Evolutionary conservation across 2,113 vertebrate genomes (phyloP).

Genomic region (Mirza zaza): DNA sequence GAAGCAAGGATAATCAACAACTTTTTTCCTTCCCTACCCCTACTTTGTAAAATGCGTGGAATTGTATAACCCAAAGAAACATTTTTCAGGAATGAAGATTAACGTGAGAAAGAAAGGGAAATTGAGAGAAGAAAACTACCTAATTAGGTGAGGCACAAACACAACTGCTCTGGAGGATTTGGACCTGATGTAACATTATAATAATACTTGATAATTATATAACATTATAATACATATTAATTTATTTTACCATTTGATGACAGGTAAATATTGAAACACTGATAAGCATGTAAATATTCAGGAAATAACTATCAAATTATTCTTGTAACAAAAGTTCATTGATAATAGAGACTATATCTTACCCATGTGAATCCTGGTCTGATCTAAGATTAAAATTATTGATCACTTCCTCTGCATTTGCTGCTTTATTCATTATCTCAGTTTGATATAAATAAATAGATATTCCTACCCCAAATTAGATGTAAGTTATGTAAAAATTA

Average conservation of each 20-base stretch:
- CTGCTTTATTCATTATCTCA: not conserved
- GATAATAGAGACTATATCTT: not conserved
- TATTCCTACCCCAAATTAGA: not conserved
- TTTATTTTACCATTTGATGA: not conserved
- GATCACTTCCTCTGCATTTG: not conserved
- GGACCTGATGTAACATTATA: not conserved
- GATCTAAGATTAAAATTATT: not conserved
- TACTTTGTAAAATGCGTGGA: not conserved
- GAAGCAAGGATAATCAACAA: not conserved
- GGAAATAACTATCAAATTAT: not conserved
- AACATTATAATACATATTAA: not conserved
- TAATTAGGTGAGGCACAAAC: not conserved
- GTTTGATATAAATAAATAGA: not conserved
- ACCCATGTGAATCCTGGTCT: not conserved
- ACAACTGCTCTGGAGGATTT: not conserved
- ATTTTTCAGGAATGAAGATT: not conserved
- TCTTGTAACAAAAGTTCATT: not conserved
- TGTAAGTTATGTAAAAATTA: not conserved
- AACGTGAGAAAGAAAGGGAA: not conserved
- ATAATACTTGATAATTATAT: not conserved
- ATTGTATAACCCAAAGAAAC: not conserved
- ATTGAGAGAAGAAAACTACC: not conserved
- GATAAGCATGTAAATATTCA: not conserved
- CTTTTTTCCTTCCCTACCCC: not conserved
- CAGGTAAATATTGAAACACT: not conserved